Percentiles rank a stretch among this genome's conserved stretches.
Evolutionary conservation across 2,888 invertebrate species (phyloP).

Genomic region (Pherbina coryleti): DNA sequence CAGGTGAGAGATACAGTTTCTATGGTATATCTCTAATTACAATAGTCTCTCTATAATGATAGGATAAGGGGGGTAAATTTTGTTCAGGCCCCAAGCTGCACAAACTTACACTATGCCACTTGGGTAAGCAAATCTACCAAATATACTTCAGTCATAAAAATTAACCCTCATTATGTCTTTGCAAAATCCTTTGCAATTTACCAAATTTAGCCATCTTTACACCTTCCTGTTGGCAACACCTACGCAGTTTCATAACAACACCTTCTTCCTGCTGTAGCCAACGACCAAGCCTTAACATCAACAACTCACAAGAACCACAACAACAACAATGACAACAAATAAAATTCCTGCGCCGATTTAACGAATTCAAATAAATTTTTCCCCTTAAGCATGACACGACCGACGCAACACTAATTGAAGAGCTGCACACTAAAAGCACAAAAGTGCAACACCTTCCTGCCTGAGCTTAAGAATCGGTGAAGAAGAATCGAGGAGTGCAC

Average conservation of each 20-base stretch:
- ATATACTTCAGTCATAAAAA: too few relatives aligned
- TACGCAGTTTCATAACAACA: background rate
- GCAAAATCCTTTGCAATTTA: background rate
- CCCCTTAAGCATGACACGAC: conserved; percentile 38
- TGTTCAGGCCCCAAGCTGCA: too few relatives aligned
- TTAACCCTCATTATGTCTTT: too few relatives aligned
- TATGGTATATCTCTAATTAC: too few relatives aligned
- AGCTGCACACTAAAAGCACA: conserved; percentile 1
- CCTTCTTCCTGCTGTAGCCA: too few relatives aligned
- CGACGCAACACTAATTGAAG: conserved; percentile 36
- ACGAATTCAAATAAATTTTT: conserved; percentile 29
- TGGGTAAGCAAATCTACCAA: too few relatives aligned
- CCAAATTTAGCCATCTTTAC: background rate
- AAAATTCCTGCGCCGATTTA: conserved; percentile 22
- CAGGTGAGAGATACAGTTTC: too few relatives aligned
- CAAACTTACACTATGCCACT: too few relatives aligned
- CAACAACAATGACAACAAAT: background rate
- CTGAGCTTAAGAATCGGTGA: background rate
- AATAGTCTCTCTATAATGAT: too few relatives aligned
- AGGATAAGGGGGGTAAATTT: too few relatives aligned
- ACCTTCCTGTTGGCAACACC: background rate
- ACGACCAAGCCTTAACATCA: background rate
- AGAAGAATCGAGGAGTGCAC: background rate
- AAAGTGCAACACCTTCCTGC: conserved; percentile 9
- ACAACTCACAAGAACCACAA: background rate